Base-by-base conservation (phyloP, 2,888 invertebrate genomes). In the Stegophylla sp. region DNA sequence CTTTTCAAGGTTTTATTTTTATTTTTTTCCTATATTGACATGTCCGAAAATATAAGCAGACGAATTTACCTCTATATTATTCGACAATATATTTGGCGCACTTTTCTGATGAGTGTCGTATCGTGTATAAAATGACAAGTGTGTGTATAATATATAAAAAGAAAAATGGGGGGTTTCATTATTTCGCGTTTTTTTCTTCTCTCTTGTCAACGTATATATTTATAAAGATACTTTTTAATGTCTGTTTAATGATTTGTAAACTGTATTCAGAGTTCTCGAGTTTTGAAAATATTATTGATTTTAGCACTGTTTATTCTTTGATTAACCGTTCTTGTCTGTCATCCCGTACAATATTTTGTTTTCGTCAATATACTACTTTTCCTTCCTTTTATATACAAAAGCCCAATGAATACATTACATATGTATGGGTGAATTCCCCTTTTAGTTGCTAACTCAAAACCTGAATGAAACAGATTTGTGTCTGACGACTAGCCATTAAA, bases 211-310 rank as follows among this genome's bases (percentile, higher is more conserved):
- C 15, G 45, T 28, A 5, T 45, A n/a, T n/a, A n/a, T n/a, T n/a
- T n/a, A n/a, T n/a, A n/a, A n/a, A n/a, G n/a, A n/a, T 1, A 66
- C 43, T 4, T 23, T 45, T 20, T 67, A 17, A 17, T 67, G 43
- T 20, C 13, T 20, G 3, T 34, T 9, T 69, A 69, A 69, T 69
- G 51, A 53, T 69, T 69, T 69, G 51, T 53, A 69, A 69, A 69
- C 51, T 51, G 2, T 34, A 15, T 34, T 20, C 15, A n/a, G 20
- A 34, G 51, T 20, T 20, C 69, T 69, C 51, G n/a, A 69, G 23
- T 26, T 45, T 48, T 17, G 15, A 9, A 28, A 17, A 17, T n/a
- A n/a, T 9, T 48, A n/a, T 15, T 66, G 17, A n/a, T 5, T n/a
- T n/a, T n/a, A n/a, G n/a, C n/a, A n/a, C n/a, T n/a, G n/a, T n/a